These are phyloP conservation scores for Ips typographus DNA, from an alignment of 1,140 invertebrate genomes.

Conservation along the genomic window DNA sequence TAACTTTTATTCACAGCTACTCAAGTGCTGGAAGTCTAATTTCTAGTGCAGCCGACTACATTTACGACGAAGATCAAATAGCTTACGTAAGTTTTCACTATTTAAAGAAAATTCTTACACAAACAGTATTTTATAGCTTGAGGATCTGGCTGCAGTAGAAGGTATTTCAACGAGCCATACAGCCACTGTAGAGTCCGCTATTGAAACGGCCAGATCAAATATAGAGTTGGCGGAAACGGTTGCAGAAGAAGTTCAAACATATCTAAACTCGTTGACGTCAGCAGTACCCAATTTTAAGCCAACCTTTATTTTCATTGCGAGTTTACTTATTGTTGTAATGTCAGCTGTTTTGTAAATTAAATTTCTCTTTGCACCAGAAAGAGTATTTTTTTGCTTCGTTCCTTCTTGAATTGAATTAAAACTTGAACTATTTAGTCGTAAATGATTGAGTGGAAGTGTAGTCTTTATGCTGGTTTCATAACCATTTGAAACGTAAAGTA, in stretches of 20 bases:
- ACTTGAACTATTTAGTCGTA: too few relatives aligned
- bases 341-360: neutral
- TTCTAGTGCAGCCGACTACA: conserved; percentile 18
- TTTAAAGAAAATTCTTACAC: too few relatives aligned
- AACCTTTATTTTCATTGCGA: too few relatives aligned
- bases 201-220: conserved; percentile 3
- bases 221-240: conserved; percentile 14
- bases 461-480: too few relatives aligned
- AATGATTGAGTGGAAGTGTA: too few relatives aligned
- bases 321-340: neutral
- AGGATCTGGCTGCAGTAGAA: neutral
- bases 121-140: neutral
- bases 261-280: neutral
- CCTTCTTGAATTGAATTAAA: too few relatives aligned
- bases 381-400: too few relatives aligned
- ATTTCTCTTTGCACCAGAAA: too few relatives aligned
- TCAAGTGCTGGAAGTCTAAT: conserved; percentile 1
- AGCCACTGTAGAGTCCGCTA: conserved; percentile 1
- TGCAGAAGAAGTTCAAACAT: neutral
- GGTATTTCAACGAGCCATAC: conserved; percentile 2
- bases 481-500: too few relatives aligned
- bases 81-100: neutral
- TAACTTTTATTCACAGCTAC: conserved; percentile 10
- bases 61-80: conserved; percentile 13
- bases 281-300: neutral